phyloP scores from a whole-genome alignment of 2,113 vertebrate genomes.

The Abramis brama region DNA sequence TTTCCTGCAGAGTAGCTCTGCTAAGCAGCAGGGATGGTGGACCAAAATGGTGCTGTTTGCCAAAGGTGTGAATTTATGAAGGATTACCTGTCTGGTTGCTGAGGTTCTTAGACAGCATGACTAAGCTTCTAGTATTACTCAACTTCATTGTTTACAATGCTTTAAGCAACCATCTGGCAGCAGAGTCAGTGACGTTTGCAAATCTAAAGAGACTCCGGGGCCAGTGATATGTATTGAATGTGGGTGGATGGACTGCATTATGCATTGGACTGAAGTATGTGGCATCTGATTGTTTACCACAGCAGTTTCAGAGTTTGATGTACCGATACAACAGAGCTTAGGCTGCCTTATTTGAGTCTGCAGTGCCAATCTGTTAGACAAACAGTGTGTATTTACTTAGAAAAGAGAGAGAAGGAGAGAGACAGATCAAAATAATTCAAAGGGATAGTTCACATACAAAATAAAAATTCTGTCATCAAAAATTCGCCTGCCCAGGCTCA shows the following conservation, averaged over 20 bases:
- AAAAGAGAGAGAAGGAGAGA: too few relatives aligned
- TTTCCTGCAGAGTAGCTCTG: slow-evolving; percentile 1
- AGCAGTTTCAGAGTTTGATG: slow-evolving; percentile 1
- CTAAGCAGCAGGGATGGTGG: slow-evolving; percentile 1
- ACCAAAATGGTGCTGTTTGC: background rate
- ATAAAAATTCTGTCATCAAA: background rate
- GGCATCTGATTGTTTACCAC: background rate
- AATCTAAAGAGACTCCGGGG: background rate
- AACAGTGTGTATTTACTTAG: background rate
- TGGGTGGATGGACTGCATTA: background rate
- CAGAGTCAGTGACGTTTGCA: background rate
- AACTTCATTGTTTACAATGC: background rate
- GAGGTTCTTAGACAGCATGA: background rate
- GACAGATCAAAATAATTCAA: background rate
- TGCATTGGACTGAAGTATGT: background rate
- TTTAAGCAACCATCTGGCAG: slow-evolving; percentile 9
- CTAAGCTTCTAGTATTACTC: background rate
- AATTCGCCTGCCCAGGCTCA: too few relatives aligned
- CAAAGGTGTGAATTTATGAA: background rate
- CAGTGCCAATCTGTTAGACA: background rate
- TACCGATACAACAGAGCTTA: background rate
- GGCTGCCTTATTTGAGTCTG: background rate
- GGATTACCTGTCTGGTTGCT: background rate
- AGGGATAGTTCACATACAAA: background rate
- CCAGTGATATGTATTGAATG: background rate